These are phyloP conservation scores for Riparia riparia DNA, from an alignment of 2,113 vertebrate species.

Conservation along the genomic window DNA sequence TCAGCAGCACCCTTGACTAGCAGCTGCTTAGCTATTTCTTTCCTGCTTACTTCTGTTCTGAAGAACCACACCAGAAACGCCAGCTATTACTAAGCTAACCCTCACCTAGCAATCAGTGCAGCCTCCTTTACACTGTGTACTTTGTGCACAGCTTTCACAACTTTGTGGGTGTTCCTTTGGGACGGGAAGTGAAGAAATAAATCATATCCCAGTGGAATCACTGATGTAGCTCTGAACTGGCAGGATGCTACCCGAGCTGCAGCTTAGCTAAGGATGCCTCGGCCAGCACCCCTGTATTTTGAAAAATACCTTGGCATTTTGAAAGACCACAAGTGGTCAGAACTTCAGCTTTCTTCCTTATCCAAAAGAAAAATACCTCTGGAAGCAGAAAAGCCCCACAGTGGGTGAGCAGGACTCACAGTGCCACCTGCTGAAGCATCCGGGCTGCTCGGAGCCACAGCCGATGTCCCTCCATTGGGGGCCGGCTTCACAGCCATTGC, in stretches of 20 bases:
- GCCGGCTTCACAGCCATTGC: not conserved
- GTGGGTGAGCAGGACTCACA: slow-evolving; percentile 12
- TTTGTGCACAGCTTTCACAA: not conserved
- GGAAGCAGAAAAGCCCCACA: not conserved
- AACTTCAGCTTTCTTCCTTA: slow-evolving; percentile 39
- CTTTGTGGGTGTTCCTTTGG: slow-evolving; percentile 54
- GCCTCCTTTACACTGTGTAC: not conserved
- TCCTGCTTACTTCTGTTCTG: not conserved
- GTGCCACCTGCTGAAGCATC: slow-evolving; percentile 63
- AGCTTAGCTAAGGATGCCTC: slow-evolving; percentile 17
- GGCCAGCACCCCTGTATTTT: not conserved
- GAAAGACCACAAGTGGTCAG: slow-evolving; percentile 13
- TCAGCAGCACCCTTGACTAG: not conserved
- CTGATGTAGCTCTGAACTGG: not conserved
- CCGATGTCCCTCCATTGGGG: not conserved
- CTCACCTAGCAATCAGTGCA: not conserved
- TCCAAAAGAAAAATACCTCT: slow-evolving; percentile 40
- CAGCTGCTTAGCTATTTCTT: not conserved
- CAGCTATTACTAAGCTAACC: not conserved
- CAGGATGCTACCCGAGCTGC: slow-evolving; percentile 1
- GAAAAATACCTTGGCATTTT: slow-evolving; percentile 17
- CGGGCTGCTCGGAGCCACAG: not conserved
- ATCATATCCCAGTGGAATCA: slow-evolving; percentile 25
- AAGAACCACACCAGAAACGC: not conserved
- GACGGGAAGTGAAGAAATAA: slow-evolving; percentile 57